phyloP scores from a whole-genome alignment of 1,140 invertebrate species.

The Triops cancriformis region DNA sequence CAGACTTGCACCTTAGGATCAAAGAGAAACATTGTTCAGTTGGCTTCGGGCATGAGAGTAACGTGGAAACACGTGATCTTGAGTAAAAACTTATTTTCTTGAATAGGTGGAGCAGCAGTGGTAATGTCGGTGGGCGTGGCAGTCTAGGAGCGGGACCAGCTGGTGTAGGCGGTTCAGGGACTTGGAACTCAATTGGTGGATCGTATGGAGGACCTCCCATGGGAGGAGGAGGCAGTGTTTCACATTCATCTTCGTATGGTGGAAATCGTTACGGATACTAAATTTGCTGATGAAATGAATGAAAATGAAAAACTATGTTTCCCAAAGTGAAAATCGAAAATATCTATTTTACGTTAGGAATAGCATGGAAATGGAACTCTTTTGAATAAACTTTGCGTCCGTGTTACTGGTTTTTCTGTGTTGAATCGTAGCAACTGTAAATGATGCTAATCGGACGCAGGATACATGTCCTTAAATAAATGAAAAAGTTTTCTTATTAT shows the following conservation, averaged over 20 bases:
- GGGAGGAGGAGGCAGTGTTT: background rate
- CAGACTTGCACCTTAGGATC: slow-evolving; percentile 9
- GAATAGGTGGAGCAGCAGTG: background rate
- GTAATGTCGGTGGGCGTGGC: background rate
- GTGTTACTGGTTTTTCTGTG: no score
- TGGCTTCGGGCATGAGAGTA: no score
- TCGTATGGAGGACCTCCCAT: background rate
- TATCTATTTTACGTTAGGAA: background rate
- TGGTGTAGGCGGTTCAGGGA: background rate
- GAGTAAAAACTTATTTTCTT: no score
- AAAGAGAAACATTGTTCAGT: background rate
- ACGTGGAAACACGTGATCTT: no score
- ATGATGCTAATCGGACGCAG: no score
- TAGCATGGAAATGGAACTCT: background rate
- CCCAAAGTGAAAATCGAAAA: background rate
- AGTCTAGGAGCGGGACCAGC: background rate
- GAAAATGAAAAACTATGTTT: no score
- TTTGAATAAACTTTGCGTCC: no score
- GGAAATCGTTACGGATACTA: background rate
- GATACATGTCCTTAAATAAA: no score
- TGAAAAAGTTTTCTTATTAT: no score
- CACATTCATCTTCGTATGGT: background rate
- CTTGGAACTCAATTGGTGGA: background rate
- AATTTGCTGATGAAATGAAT: background rate
- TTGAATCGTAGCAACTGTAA: no score